Conservation (phyloP, 2,888 invertebrate genomes). For the Drosophila leonis region DNA sequence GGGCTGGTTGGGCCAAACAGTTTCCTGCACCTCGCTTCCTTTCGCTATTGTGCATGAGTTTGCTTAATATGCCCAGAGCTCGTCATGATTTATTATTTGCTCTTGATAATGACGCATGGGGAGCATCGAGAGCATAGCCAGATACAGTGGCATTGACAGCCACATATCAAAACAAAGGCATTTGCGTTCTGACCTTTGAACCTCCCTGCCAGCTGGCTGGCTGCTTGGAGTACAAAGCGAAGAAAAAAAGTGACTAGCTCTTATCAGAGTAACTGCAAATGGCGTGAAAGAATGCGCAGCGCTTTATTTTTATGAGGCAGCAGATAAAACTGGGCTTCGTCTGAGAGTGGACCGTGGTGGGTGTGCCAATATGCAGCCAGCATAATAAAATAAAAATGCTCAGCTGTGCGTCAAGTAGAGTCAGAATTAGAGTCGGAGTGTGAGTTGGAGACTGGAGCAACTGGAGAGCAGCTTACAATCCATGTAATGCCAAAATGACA, state of each 20-base stretch:
- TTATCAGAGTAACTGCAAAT: conserved; percentile 79
- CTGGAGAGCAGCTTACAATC: conserved; percentile 67
- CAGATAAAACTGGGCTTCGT: conserved; percentile 66
- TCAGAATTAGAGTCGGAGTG: neutral
- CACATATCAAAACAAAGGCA: conserved; percentile 74
- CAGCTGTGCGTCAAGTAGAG: conserved; percentile 36
- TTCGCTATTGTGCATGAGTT: conserved; percentile 26
- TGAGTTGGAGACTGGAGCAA: conserved; percentile 15
- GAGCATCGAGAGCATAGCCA: conserved; percentile 27
- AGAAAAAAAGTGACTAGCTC: conserved; percentile 57
- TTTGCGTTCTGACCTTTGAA: conserved; percentile 72
- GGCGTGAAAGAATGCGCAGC: conserved; percentile 81
- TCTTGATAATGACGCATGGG: conserved; percentile 75
- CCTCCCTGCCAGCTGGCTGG: conserved; percentile 24
- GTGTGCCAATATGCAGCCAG: conserved; percentile 70
- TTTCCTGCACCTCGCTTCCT: conserved; percentile 1
- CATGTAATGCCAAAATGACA: conserved; percentile 76
- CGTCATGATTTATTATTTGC: conserved; percentile 77
- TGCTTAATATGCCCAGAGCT: conserved; percentile 48
- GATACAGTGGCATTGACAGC: conserved; percentile 62
- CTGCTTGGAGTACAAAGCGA: conserved; percentile 2
- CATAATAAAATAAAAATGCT: conserved; percentile 76
- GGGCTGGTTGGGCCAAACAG: conserved; percentile 14
- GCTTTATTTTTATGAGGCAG: conserved; percentile 78
- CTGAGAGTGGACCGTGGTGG: conserved; percentile 25